These are phyloP conservation scores for Rhabditoides inermis DNA, from an alignment of 2,888 invertebrate genomes.

Conservation along the genomic window DNA sequence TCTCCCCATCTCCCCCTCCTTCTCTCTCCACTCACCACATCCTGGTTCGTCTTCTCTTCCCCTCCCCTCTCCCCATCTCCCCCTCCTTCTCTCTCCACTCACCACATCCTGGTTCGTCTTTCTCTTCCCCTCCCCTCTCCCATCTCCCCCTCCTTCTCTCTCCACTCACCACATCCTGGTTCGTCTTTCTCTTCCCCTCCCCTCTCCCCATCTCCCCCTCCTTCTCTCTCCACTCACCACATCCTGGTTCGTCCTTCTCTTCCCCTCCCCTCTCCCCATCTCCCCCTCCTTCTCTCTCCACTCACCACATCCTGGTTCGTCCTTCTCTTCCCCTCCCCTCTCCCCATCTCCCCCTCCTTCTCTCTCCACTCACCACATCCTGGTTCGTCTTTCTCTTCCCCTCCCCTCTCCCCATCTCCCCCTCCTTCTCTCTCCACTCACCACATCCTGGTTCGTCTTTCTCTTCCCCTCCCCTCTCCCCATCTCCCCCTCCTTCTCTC, in stretches of 20 bases:
- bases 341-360: background rate
- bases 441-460: background rate
- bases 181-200: too few species aligned
- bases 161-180: too few species aligned
- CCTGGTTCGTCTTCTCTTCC: background rate
- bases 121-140: background rate
- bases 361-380: too few species aligned
- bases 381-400: background rate
- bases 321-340: background rate
- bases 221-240: background rate
- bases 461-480: background rate
- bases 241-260: background rate
- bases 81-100: background rate
- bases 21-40: background rate
- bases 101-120: background rate
- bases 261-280: background rate
- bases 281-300: background rate
- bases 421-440: background rate
- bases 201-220: background rate
- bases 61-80: background rate
- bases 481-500: background rate
- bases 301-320: background rate
- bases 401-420: background rate
- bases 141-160: background rate
- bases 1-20: background rate